Evolutionary conservation across 2,113 vertebrate species (phyloP).

Genomic region (Leptodactylus fuscus): DNA sequence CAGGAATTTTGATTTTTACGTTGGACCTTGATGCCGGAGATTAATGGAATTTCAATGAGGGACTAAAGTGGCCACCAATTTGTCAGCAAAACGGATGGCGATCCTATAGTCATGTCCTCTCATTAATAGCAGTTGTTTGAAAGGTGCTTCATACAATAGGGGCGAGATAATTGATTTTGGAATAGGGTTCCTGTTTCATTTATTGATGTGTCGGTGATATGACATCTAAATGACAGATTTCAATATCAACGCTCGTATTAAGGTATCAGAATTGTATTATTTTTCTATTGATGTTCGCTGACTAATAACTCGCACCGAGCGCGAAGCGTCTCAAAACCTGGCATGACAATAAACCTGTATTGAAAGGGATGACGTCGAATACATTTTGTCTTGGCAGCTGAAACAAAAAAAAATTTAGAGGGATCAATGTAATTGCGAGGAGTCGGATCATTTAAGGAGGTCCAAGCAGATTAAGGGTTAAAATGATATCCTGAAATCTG

Average conservation of each 20-base stretch:
- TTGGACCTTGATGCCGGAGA: slow-evolving; percentile 80
- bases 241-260: slow-evolving; percentile 13
- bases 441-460: not conserved
- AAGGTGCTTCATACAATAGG: slow-evolving; percentile 82
- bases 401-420: not conserved
- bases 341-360: not conserved
- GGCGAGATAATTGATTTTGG: slow-evolving; percentile 83
- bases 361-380: not conserved
- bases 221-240: slow-evolving; percentile 75
- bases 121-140: slow-evolving; percentile 84
- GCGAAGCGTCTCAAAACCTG: not conserved
- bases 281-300: not conserved
- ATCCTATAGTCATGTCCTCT: slow-evolving; percentile 83
- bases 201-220: slow-evolving; percentile 77
- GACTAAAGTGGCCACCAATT: slow-evolving; percentile 80
- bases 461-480: not conserved
- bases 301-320: not conserved
- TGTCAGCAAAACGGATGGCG: slow-evolving; percentile 85
- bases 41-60: slow-evolving; percentile 87
- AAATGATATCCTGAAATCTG: not conserved
- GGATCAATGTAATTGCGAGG: not conserved
- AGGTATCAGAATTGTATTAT: slow-evolving; percentile 25
- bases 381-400: not conserved
- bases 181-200: slow-evolving; percentile 67
- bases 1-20: slow-evolving; percentile 80